Percentiles rank a stretch among this genome's conserved stretches.
Conservation (phyloP, 92 coral and sea anemone species). For the Epizoanthus rinbou region DNA sequence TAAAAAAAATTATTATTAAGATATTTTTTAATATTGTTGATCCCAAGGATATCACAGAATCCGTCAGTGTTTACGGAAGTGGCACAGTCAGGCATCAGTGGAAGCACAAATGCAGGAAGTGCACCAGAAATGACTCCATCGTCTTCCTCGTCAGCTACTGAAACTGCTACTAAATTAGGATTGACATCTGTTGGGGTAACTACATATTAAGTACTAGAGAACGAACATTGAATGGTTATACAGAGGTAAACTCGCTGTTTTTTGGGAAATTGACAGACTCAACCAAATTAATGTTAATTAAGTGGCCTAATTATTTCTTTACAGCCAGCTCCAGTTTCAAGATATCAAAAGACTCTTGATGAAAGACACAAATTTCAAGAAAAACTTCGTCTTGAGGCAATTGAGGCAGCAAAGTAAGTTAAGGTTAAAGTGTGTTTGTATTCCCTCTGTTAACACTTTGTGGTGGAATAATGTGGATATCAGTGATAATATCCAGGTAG, state of each 20-base stretch:
- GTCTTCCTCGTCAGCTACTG: background rate
- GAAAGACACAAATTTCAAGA: conserved; percentile 96
- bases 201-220: background rate
- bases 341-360: conserved; percentile 89
- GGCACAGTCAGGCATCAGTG: background rate
- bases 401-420: conserved; percentile 85
- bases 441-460: background rate
- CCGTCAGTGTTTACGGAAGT: conserved; percentile 39
- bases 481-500: too few species aligned
- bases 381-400: conserved; percentile 86
- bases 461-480: too few species aligned
- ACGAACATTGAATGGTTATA: too few species aligned
- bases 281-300: too few species aligned
- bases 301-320: too few species aligned
- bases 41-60: conserved; percentile 60
- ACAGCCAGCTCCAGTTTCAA: conserved; percentile 79
- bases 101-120: background rate
- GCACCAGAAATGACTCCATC: conserved; percentile 19
- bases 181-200: conserved; percentile 48
- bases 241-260: background rate
- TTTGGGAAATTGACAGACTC: too few species aligned
- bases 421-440: background rate
- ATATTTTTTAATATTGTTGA: background rate
- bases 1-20: background rate
- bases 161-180: conserved; percentile 30